Conservation (phyloP, 2,888 invertebrate species). For the Lithophane ornitopus region DNA sequence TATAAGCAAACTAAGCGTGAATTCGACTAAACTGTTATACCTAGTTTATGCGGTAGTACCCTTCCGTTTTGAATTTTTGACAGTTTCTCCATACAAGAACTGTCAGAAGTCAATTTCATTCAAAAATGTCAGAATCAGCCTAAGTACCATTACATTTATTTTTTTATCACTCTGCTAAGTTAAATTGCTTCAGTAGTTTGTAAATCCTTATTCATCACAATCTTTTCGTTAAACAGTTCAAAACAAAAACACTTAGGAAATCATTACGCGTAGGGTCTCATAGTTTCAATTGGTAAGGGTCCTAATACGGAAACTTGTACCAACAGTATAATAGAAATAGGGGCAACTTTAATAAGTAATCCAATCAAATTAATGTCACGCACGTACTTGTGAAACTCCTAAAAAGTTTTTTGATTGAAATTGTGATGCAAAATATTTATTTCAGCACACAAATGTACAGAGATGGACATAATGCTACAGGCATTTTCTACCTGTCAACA, state of each 20-base stretch:
- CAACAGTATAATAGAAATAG: constrained; percentile 46
- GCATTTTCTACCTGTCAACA: too few species aligned
- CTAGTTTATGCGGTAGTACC: too few species aligned
- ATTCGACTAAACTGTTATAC: too few species aligned
- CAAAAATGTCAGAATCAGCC: too few species aligned
- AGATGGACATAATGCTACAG: too few species aligned
- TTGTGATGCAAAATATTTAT: constrained; percentile 21
- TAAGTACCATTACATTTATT: neutral
- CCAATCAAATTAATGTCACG: constrained; percentile 46
- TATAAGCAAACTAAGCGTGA: neutral
- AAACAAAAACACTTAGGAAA: constrained; percentile 59
- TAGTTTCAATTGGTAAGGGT: constrained; percentile 39
- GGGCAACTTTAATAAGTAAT: constrained; percentile 44
- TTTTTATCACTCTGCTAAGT: constrained; percentile 23
- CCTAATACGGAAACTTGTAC: constrained; percentile 46
- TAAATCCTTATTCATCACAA: constrained; percentile 25
- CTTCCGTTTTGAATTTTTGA: too few species aligned
- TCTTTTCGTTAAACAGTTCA: constrained; percentile 34
- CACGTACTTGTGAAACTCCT: constrained; percentile 33
- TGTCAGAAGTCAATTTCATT: too few species aligned
- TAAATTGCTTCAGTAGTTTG: constrained; percentile 22
- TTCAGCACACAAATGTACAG: too few species aligned
- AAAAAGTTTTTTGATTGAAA: constrained; percentile 29
- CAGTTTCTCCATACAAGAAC: too few species aligned
- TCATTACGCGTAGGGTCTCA: constrained; percentile 42